These are phyloP conservation scores for Carposina sasakii DNA, from an alignment of 1,140 invertebrate genomes.

Conservation along the genomic window DNA sequence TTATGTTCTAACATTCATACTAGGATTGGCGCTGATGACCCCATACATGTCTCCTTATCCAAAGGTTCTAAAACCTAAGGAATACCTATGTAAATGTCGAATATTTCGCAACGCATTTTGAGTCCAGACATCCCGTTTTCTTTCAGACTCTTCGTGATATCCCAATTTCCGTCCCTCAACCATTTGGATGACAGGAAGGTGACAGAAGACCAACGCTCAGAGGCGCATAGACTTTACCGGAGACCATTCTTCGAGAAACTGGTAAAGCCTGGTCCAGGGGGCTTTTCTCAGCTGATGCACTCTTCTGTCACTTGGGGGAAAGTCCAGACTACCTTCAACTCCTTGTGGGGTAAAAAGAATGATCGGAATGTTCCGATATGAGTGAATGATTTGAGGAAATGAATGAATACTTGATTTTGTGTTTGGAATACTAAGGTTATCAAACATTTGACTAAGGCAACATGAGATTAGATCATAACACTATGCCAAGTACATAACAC, in stretches of 20 bases:
- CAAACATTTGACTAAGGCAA: no score
- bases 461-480: no score
- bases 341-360: slow-evolving; percentile 37
- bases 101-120: neutral
- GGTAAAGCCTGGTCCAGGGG: slow-evolving; percentile 28
- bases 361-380: slow-evolving; percentile 49
- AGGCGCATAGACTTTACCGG: slow-evolving; percentile 76
- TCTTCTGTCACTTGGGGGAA: slow-evolving; percentile 38
- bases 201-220: slow-evolving; percentile 74
- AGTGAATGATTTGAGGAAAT: no score
- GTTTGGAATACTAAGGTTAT: no score
- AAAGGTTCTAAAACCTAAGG: no score
- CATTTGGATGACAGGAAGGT: slow-evolving; percentile 79
- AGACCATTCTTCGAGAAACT: slow-evolving; percentile 73
- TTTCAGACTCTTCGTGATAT: slow-evolving; percentile 80
- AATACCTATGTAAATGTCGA: no score
- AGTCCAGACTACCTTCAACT: slow-evolving; percentile 35
- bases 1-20: no score
- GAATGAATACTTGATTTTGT: no score
- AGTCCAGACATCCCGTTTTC: neutral
- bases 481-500: no score
- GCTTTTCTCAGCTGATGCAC: slow-evolving; percentile 36
- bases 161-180: slow-evolving; percentile 76
- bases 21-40: no score
- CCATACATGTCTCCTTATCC: no score